Evolutionary conservation across 2,797 vertebrate genomes (phyloP), one percentile per base, ranked within the genome.

Genomic region (Catamblyrhynchus diadema): DNA sequence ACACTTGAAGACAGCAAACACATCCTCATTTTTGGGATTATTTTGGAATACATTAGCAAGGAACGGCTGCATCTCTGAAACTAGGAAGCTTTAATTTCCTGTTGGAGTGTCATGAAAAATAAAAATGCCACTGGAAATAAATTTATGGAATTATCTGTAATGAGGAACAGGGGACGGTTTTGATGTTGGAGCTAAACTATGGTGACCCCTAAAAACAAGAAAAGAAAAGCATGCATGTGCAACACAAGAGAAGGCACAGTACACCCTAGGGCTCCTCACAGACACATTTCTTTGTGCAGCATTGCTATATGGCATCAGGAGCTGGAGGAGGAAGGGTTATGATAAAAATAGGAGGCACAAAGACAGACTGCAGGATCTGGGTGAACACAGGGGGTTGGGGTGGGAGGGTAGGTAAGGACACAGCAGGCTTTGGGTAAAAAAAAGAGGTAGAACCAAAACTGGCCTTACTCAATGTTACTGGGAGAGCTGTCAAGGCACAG

Each of bases 391-490:
- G 3, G 61, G 21, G 24, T 32, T 20, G 27, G 2, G 11, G 6
- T 32, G 8, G 12, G 42, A 78, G 48, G 25, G 39, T 15, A 23
- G 13, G 6, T 60, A 56, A 73, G 67, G 75, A 51, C 56, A 85
- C 15, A 53, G 20, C 4, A 3, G 11, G 45, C 37, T 89, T 60
- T 30, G n/a, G 37, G 25, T 9, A 5, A 74, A 73, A 71, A 71
- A 86, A 23, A 53, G 32, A 48, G 11, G 16, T 12, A 60, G 53
- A 89, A 86, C 4, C 12, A 70, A 81, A 87, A 73, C 30, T 44
- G 0, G 0, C 61, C 15, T 79, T 84, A 80, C 44, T 77, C 6
- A 0, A 6, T 4, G 4, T 50, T 60, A 61, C 2, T 4, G n/a
- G 42, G 28, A 83, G 23, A 88, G 9, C 57, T 83, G 69, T 50